Evolutionary conservation across 2,113 vertebrate genomes (phyloP).

Genomic region (Pleuronectes platessa): DNA sequence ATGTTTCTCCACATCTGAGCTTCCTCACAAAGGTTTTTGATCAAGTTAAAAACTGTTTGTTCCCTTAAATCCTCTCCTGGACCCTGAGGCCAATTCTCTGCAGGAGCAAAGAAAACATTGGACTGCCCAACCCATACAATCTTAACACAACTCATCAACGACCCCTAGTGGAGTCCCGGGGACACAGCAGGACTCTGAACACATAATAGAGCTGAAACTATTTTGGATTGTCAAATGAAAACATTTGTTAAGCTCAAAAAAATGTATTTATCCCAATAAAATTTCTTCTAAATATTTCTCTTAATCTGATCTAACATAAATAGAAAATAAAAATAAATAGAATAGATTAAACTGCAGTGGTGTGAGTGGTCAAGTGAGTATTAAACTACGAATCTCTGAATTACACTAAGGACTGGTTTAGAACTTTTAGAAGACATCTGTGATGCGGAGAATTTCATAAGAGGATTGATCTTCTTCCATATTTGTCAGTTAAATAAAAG

Average conservation of each 20-base stretch:
- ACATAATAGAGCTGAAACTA: neutral
- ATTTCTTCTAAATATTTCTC: neutral
- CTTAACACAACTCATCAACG: constrained; percentile 48
- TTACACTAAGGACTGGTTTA: too few relatives aligned
- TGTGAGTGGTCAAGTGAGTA: neutral
- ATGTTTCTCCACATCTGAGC: constrained; percentile 3
- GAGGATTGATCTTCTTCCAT: too few relatives aligned
- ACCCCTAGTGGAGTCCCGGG: constrained; percentile 60
- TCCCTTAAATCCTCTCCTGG: constrained; percentile 38
- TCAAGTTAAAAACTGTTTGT: constrained; percentile 15
- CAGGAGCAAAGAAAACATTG: constrained; percentile 53
- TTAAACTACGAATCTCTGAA: neutral
- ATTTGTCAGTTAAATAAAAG: too few relatives aligned
- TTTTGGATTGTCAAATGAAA: neutral
- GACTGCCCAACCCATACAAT: neutral
- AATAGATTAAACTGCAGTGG: neutral
- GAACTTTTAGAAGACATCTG: too few relatives aligned
- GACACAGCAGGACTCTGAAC: neutral
- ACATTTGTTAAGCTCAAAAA: neutral
- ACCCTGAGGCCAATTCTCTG: constrained; percentile 13
- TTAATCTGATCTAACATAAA: neutral
- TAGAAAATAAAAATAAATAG: neutral
- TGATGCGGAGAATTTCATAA: too few relatives aligned
- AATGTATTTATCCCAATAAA: neutral
- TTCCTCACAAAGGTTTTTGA: constrained; percentile 12